A percentile compares a stretch with the other conserved stretches of the same genome.
These are phyloP conservation scores for Cirrhinus mrigala DNA, from an alignment of 2,797 vertebrate genomes.

Conservation along the genomic window DNA sequence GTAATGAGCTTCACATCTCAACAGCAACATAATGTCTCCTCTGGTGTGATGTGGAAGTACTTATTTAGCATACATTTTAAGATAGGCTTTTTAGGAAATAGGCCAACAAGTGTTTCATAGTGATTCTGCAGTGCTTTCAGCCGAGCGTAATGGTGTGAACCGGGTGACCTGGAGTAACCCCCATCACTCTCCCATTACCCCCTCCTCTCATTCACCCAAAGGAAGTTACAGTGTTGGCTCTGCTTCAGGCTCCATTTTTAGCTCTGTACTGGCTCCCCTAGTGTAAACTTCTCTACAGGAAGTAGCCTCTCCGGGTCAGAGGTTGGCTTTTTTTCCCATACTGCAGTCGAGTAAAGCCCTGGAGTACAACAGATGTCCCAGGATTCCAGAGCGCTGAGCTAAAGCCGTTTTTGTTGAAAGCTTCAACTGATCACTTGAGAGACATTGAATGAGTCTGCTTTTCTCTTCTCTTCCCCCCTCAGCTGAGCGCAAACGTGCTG, in stretches of 20 bases:
- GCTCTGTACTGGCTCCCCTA: conserved; percentile 26
- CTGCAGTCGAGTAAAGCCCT: conserved; percentile 31
- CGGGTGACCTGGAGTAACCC: conserved; percentile 46
- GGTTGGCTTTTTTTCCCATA: conserved; percentile 53
- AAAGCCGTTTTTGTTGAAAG: conserved; percentile 18
- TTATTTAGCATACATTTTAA: conserved; percentile 1
- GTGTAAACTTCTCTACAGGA: conserved; percentile 50
- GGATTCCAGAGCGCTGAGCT: not conserved
- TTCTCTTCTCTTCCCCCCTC: not conserved
- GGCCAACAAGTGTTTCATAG: not conserved
- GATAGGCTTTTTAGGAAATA: conserved; percentile 3
- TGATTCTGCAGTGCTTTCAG: not conserved
- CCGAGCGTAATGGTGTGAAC: conserved; percentile 27
- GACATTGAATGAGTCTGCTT: conserved; percentile 13
- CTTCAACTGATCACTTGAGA: conserved; percentile 3
- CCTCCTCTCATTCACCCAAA: conserved; percentile 36
- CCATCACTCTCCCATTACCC: conserved; percentile 12
- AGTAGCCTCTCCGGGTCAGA: conserved; percentile 50
- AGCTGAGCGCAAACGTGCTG: conserved; percentile 85
- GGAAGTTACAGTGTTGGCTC: conserved; percentile 53
- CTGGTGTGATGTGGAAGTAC: not conserved
- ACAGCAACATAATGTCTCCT: not conserved
- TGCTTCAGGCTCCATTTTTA: conserved; percentile 55
- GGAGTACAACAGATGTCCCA: conserved; percentile 46
- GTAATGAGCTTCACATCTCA: not conserved